phyloP scores from a whole-genome alignment of 2,797 vertebrate genomes.

The Ctenopoma multispine region DNA sequence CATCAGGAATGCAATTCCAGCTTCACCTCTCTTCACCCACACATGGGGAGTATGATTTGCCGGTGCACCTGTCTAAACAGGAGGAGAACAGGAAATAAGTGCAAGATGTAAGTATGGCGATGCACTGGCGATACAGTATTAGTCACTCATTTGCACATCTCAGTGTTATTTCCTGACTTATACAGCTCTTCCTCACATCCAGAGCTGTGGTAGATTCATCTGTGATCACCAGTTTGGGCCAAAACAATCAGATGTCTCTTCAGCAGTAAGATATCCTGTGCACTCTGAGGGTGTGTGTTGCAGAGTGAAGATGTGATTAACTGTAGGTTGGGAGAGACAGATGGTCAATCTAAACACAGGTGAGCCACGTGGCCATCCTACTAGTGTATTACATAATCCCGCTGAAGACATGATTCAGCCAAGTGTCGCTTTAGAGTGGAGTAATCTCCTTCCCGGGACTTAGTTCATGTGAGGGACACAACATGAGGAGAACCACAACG shows the following conservation, averaged over 20 bases:
- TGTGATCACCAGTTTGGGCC: constrained; percentile 25
- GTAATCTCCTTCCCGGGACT: constrained; percentile 49
- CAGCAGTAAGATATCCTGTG: not conserved
- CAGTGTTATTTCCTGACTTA: constrained; percentile 40
- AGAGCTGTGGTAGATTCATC: constrained; percentile 33
- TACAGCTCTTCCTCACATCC: constrained; percentile 26
- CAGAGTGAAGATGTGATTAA: constrained; percentile 46
- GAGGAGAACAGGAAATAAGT: constrained; percentile 50
- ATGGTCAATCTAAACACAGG: constrained; percentile 62
- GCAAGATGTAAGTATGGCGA: constrained; percentile 17
- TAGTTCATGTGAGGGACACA: constrained; percentile 12
- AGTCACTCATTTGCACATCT: constrained; percentile 61
- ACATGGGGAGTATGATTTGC: constrained; percentile 54
- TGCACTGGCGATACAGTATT: constrained; percentile 42
- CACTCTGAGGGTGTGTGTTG: constrained; percentile 4
- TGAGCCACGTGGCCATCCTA: constrained; percentile 42
- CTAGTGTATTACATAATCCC: constrained; percentile 63
- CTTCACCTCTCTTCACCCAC: constrained; percentile 74
- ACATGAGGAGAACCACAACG: constrained; percentile 27
- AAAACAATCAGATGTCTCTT: constrained; percentile 14
- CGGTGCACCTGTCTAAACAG: constrained; percentile 60
- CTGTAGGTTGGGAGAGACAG: constrained; percentile 22
- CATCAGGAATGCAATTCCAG: constrained; percentile 69
- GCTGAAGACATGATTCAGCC: constrained; percentile 67
- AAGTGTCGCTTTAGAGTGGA: constrained; percentile 47